These are phyloP conservation scores for Hafferia zeledoni DNA, from an alignment of 2,797 vertebrate species.

Conservation along the genomic window DNA sequence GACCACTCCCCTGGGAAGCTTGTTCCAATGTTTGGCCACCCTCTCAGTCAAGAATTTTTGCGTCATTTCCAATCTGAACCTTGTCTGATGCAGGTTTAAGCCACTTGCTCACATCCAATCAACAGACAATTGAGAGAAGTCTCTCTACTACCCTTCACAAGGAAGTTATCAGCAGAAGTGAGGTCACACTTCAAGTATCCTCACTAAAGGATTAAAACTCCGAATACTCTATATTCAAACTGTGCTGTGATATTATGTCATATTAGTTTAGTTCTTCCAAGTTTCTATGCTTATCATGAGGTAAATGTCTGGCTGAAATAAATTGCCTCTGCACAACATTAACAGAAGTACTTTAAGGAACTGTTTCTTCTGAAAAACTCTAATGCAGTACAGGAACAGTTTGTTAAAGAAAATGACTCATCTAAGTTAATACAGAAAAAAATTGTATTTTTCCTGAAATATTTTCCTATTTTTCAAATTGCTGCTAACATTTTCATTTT, in stretches of 20 bases:
- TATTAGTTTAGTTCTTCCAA: neutral
- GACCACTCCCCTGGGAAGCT: neutral
- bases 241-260: neutral
- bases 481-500: too few species aligned
- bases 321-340: neutral
- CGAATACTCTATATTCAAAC: neutral
- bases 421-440: too few species aligned
- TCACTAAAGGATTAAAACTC: neutral
- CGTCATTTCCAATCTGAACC: neutral
- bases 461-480: too few species aligned
- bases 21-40: neutral
- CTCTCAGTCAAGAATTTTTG: neutral
- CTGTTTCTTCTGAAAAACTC: too few species aligned
- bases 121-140: neutral
- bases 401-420: too few species aligned
- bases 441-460: too few species aligned
- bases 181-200: neutral
- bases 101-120: neutral
- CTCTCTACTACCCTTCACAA: fast-evolving
- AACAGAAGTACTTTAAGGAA: neutral
- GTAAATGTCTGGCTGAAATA: neutral
- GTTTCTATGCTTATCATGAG: neutral
- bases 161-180: neutral
- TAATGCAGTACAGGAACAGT: too few species aligned
- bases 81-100: neutral